Base-by-base conservation (phyloP, 2,888 invertebrate species). In the Adelphocoris suturalis region DNA sequence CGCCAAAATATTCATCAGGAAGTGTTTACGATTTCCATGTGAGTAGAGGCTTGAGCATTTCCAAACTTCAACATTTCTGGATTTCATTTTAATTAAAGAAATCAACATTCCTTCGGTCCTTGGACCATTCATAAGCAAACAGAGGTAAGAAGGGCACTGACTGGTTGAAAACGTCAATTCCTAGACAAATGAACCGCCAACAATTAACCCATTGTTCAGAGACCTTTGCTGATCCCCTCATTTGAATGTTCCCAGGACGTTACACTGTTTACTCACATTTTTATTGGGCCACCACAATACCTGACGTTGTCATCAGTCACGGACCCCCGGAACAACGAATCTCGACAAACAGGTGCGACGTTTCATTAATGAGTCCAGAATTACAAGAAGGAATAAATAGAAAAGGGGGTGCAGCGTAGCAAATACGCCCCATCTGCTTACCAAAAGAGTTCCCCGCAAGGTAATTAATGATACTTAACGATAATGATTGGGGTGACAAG, bases 401-500 rank as follows among this genome's bases (percentile, higher is more conserved):
- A 86, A 57, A 46, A 48, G 86, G 75, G 86, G 68, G 47, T 46
- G n/a, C 23, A 14, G 68, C 75, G 75, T 68, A 37, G 47, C 75
- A 37, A 86, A 86, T 75, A 46, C 46, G 75, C 19, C 16, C 61
- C 86, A 86, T 86, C 86, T 86, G 86, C 68, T 68, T 19, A 23
- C 23, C 23, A 23, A 68, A 23, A 23, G 12, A n/a, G 9, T 68
- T 68, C 68, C 68, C 23, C 19, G 12, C 68, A 27, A 68, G 68
- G 78, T 88, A 88, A 88, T 88, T 88, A 88, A 88, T 88, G 88
- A 80, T 46, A 80, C 76, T 78, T 88, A 88, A 88, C 80, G 88
- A 88, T 88, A 78, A 86, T 86, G 86, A 86, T 86, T 48, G 85
- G 68, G 27, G 68, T 86, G 86, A 86, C 86, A 86, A 37, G 86